Evolutionary conservation across 1,140 invertebrate species (phyloP).

Genomic region (Galendromus occidentalis): DNA sequence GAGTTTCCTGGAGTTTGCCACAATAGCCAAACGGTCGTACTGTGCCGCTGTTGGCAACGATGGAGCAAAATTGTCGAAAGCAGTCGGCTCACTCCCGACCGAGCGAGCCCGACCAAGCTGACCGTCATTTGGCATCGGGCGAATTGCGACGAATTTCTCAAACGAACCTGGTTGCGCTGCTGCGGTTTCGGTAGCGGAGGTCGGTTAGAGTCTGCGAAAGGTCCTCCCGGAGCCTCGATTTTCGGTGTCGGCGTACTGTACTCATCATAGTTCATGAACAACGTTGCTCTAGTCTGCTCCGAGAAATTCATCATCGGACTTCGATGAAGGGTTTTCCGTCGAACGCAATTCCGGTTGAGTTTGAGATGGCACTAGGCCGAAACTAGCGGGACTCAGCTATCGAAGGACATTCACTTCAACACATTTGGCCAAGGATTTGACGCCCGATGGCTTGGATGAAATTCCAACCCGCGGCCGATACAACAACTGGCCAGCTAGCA

Average conservation of each 20-base stretch:
- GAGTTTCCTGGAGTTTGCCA: too few relatives aligned
- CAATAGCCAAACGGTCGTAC: too few relatives aligned
- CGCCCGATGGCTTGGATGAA: constrained; percentile 7
- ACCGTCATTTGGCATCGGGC: too few relatives aligned
- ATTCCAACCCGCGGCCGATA: background rate
- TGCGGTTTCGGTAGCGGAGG: constrained; percentile 4
- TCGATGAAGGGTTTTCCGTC: background rate
- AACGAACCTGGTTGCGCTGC: constrained; percentile 9
- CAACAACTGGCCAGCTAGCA: constrained; percentile 10
- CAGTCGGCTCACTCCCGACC: too few relatives aligned
- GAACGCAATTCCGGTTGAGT: background rate
- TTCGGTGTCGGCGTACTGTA: constrained; percentile 7
- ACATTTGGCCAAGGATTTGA: background rate
- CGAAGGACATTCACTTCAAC: background rate
- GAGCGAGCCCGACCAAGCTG: too few relatives aligned
- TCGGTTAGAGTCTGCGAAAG: constrained; percentile 1
- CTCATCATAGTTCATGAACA: constrained; percentile 7
- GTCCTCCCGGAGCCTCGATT: constrained; percentile 5
- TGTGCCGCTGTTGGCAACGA: too few relatives aligned
- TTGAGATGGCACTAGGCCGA: background rate
- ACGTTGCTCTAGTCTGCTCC: background rate
- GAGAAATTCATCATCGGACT: background rate
- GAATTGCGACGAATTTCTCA: too few relatives aligned
- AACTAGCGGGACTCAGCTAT: background rate
- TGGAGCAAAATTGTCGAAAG: too few relatives aligned